A percentile compares a stretch with the other conserved stretches of the same genome.
Evolutionary conservation across 1,140 invertebrate genomes (phyloP).

Genomic region (Lepidostoma basale): DNA sequence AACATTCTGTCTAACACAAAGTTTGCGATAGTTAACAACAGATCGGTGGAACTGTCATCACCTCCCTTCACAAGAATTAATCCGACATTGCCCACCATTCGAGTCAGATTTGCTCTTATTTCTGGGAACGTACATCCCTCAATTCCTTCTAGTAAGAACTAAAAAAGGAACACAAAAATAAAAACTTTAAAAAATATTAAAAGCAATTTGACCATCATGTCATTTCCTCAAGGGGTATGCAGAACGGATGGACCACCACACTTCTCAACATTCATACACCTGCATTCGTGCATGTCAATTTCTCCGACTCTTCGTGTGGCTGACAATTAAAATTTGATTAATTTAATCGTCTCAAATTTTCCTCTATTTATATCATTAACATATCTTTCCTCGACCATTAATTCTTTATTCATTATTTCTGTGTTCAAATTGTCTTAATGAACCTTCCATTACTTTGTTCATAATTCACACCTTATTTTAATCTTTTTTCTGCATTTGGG

Average conservation of each 20-base stretch:
- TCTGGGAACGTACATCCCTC: slow-evolving; percentile 62
- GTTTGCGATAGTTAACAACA: slow-evolving; percentile 54
- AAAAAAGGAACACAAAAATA: slow-evolving; percentile 44
- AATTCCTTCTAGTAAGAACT: slow-evolving; percentile 67
- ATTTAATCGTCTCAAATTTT: no score
- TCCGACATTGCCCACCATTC: slow-evolving; percentile 69
- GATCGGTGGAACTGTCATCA: slow-evolving; percentile 45
- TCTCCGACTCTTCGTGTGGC: no score
- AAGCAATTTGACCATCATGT: not conserved
- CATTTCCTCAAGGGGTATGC: not conserved
- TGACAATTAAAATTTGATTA: no score
- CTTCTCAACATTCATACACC: not conserved
- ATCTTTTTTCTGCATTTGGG: no score
- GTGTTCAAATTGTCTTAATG: no score
- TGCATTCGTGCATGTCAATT: no score
- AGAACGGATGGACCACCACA: not conserved
- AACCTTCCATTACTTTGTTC: no score
- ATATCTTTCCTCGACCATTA: no score
- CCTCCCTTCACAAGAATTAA: slow-evolving; percentile 53
- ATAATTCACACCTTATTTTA: no score
- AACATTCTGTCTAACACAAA: slow-evolving; percentile 63
- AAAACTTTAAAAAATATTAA: not conserved
- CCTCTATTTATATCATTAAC: no score
- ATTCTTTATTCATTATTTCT: no score
- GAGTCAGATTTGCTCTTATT: slow-evolving; percentile 71